Conservation (phyloP, 2,888 invertebrate species). For the Minunthozetes semirufus region DNA sequence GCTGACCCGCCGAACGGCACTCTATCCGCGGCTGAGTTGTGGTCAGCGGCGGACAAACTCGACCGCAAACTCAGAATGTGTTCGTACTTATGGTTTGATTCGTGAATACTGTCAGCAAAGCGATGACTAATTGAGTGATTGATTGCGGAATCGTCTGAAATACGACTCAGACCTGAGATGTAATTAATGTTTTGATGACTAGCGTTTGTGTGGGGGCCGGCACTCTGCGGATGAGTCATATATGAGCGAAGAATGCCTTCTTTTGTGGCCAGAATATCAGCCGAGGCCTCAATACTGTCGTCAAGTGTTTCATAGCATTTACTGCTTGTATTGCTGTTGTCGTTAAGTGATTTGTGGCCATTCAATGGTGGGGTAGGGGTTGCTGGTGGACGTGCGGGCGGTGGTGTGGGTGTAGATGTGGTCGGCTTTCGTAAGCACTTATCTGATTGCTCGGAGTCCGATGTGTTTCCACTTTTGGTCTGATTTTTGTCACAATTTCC, state of each 20-base stretch:
- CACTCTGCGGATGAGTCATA: neutral
- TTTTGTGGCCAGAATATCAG: neutral
- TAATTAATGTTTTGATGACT: neutral
- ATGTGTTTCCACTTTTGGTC: neutral
- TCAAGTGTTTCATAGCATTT: neutral
- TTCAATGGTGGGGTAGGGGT: neutral
- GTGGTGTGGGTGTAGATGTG: neutral
- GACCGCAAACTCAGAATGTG: neutral
- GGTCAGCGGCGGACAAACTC: neutral
- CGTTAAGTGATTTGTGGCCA: conserved; percentile 10
- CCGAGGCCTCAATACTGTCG: neutral
- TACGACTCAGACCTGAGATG: neutral
- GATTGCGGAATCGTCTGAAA: neutral
- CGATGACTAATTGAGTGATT: neutral
- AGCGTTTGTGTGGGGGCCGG: neutral
- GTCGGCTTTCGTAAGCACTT: neutral
- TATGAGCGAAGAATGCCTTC: conserved; percentile 22
- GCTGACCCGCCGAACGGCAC: neutral
- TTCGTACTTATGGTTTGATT: neutral
- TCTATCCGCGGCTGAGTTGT: neutral
- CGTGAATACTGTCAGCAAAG: neutral
- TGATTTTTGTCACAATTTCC: neutral
- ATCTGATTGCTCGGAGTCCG: neutral
- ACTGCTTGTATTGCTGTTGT: neutral
- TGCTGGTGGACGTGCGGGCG: neutral